These are phyloP conservation scores for Cebus imitator DNA, from an alignment of 2,113 vertebrate species.

Conservation along the genomic window DNA sequence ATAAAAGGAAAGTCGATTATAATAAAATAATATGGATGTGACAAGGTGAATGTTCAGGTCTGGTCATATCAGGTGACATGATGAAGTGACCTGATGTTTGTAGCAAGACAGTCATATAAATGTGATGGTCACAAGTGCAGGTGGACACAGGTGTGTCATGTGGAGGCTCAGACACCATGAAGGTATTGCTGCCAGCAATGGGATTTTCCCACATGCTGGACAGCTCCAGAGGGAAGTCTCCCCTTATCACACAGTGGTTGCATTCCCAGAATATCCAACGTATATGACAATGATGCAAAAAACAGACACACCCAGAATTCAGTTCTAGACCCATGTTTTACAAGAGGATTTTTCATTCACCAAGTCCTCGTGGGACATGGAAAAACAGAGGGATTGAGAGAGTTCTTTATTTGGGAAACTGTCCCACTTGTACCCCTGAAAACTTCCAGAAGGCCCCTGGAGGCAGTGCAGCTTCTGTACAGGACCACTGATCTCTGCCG, in stretches of 20 bases:
- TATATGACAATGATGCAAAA: accelerated
- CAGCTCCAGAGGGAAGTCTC: not conserved
- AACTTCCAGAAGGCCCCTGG: not conserved
- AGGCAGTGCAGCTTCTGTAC: too few species aligned
- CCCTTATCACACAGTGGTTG: accelerated
- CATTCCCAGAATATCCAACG: not conserved
- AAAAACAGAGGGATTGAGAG: not conserved
- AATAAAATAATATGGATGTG: not conserved
- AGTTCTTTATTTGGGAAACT: not conserved
- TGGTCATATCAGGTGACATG: accelerated
- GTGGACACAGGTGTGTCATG: accelerated
- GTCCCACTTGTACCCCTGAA: too few species aligned
- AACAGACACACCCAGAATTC: not conserved
- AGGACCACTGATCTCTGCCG: not conserved
- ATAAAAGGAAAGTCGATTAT: not conserved
- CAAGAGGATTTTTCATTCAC: not conserved
- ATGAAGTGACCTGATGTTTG: not conserved
- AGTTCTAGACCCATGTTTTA: not conserved
- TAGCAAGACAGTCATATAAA: accelerated
- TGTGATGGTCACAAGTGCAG: not conserved
- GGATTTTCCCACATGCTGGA: not conserved
- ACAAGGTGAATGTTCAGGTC: not conserved
- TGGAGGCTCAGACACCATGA: accelerated
- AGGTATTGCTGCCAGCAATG: accelerated
- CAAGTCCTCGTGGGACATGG: not conserved